phyloP scores from a whole-genome alignment of 1,140 invertebrate species.

The Sarcophaga peregrina region DNA sequence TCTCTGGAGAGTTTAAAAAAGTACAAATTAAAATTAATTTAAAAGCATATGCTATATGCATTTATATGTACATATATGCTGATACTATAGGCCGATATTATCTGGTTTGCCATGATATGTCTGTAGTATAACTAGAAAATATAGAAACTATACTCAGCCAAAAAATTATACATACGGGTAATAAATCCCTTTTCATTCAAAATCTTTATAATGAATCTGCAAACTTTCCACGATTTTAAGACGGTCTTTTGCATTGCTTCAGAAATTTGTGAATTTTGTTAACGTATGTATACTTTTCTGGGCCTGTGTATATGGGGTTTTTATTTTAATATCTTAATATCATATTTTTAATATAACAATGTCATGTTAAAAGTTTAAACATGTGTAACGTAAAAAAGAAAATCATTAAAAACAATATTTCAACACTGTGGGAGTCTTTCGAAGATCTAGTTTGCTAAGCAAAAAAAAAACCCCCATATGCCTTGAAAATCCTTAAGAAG shows the following conservation, averaged over 20 bases:
- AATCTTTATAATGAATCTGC: too few species aligned
- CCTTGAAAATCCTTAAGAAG: too few species aligned
- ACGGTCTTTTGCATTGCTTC: too few species aligned
- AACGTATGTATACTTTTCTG: too few species aligned
- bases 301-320: too few species aligned
- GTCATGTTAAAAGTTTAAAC: conserved; percentile 15
- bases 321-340: background rate
- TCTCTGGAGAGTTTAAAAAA: background rate
- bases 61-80: too few species aligned
- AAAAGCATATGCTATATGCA: background rate
- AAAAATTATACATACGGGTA: too few species aligned
- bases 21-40: conserved; percentile 16
- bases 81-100: too few species aligned
- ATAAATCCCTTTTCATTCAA: too few species aligned
- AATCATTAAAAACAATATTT: background rate
- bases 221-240: too few species aligned
- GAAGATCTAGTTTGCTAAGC: conserved; percentile 7
- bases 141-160: background rate
- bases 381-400: background rate
- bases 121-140: background rate
- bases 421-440: conserved; percentile 12
- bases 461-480: background rate
- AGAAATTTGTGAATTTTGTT: too few species aligned
- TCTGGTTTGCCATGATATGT: too few species aligned
- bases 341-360: conserved; percentile 17